Base-by-base conservation (phyloP, 1,140 invertebrate genomes). In the Venustaconcha ellipsiformis region DNA sequence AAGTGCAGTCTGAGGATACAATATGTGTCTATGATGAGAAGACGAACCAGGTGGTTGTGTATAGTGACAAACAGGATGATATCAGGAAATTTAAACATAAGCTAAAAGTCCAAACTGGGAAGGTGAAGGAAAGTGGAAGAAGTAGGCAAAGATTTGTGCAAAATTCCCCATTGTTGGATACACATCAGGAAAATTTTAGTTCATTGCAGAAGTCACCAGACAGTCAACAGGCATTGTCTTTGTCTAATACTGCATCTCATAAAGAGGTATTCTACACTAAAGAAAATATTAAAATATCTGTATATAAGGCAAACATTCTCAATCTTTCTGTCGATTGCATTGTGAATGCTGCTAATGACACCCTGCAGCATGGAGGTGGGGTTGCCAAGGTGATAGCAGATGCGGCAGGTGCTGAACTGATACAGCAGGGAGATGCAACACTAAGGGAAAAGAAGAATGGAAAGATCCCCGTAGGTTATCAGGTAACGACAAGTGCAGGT, bases 311-410 rank as follows among this genome's bases (percentile, higher is more conserved):
- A n/a, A 94, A 96, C 87, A 96, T 97, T 20, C 96, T 95, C 1
- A 92, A 91, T 60, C 89, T 97, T 13, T 93, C 95, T 92, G 92
- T 96, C 60, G 96, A 96, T 92, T 95, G 93, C 1, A 96, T 97
- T 86, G 96, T 97, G 0, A 97, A 97, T 92, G 96, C 96, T 70
- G 96, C 96, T 13, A 97, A 97, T 89, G 92, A 91, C 12, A 86
- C 86, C n/a, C 90, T 97, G 94, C 67, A 95, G 95, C 95, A 94
- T 67, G 95, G 95, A 26, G 95, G 95, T 57, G 96, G 96, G 89
- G 80, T 97, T 55, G 95, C 97, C 90, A 95, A 95, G 74, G 95
- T 94, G 14, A 97, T 97, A 86, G 63, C 76, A 57, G 62, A 73
- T 17, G 76, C 72, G n/a, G 83, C 79, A 65, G 81, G 83, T 11